Evolutionary conservation across 2,113 vertebrate species (phyloP).

Genomic region (Phyllostomus discolor): DNA sequence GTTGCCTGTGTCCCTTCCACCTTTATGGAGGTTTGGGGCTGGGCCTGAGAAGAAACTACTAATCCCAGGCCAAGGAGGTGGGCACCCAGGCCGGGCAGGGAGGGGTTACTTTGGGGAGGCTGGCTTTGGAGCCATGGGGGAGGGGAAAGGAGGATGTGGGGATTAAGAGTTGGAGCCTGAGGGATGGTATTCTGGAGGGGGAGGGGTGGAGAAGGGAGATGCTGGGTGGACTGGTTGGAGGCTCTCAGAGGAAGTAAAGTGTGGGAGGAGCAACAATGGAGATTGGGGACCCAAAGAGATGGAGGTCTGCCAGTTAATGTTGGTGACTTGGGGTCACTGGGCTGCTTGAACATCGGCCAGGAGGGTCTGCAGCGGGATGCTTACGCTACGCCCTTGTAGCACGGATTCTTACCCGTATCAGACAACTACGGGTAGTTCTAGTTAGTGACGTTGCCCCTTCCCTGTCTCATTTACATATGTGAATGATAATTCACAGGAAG

Average conservation of each 20-base stretch:
- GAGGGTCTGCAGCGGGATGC: background rate
- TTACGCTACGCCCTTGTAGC: background rate
- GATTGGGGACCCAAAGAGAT: background rate
- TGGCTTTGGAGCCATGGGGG: conserved; percentile 65
- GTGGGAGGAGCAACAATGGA: background rate
- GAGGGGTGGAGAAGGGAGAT: conserved; percentile 62
- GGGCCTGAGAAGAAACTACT: conserved; percentile 28
- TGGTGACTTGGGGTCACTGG: background rate
- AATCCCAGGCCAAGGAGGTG: conserved; percentile 31
- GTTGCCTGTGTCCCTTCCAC: background rate
- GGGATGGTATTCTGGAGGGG: conserved; percentile 70
- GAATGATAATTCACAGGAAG: conserved; percentile 87
- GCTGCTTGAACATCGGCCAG: background rate
- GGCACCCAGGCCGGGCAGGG: conserved; percentile 67
- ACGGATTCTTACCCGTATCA: background rate
- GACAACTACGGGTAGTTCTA: background rate
- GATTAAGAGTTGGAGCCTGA: conserved; percentile 74
- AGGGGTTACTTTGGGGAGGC: conserved; percentile 70
- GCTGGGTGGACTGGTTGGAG: conserved; percentile 39
- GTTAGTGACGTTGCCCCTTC: conserved; percentile 59
- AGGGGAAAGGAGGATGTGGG: conserved; percentile 73
- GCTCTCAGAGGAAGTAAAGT: background rate
- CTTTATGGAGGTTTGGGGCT: background rate
- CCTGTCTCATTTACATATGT: conserved; percentile 83
- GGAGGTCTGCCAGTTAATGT: background rate